Base-by-base conservation (phyloP, 2,797 vertebrate genomes). In the Petrocephalus schoutedeni region DNA sequence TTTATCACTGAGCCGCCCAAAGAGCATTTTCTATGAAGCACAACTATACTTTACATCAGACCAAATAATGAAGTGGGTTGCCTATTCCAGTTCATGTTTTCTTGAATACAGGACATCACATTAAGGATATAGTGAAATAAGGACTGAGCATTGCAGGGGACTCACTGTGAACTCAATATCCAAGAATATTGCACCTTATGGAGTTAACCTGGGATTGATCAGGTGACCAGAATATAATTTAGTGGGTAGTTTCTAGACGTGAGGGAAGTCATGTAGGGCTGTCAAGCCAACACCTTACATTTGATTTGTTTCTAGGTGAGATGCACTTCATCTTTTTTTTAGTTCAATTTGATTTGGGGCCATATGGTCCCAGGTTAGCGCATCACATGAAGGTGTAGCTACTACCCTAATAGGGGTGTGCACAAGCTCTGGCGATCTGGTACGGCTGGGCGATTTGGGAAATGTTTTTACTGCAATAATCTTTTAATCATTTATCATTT, bases 1-100 rank as follows among this genome's bases (percentile, higher is more conserved):
- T 61, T n/a, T 88, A n/a, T 85, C 88, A 88, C 89, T 86, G 82
- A 54, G 87, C 85, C 59, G 85, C 87, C 86, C 88, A 87, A 61
- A 59, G 87, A 53, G 14, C 61, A 77, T 51, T 45, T 87, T 49
- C 77, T 89, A 23, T 64, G 88, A 89, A 90, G 82, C 86, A 86
- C 64, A 89, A 86, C 87, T 51, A 87, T 49, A 86, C 32, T 53
- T 82, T 71, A 71, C 67, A 88, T 41, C 53, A 16, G 56, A 57
- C 19, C 14, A 53, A 67, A 71, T n/a, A 85, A 86, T 88, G 86
- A 87, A 88, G 71, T 56, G 71, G 36, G 77, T 49, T 56, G 36
- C 1, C 57, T 83, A 9, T 87, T 59, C 19, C 61, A 21, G 49
- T 86, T 87, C 87, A 64, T 82, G 53, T 59, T 58, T 58, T 57